These are phyloP conservation scores for Anguilla marmorata DNA, from an alignment of 2,797 vertebrate genomes.

Conservation along the genomic window DNA sequence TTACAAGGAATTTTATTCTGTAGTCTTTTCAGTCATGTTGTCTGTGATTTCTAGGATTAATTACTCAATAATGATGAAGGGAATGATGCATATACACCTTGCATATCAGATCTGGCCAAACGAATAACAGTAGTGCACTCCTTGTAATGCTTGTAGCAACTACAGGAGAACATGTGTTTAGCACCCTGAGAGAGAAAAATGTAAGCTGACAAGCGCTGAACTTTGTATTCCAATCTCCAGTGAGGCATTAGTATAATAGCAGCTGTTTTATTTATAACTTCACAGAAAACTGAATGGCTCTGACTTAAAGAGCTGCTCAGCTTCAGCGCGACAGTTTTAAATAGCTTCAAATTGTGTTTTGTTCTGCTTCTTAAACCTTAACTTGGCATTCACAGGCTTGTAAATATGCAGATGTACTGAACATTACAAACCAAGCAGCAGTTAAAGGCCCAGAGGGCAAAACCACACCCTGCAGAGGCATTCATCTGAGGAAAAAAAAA, in stretches of 20 bases:
- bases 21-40: not conserved
- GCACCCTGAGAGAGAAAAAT: not conserved
- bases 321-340: not conserved
- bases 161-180: constrained; percentile 53
- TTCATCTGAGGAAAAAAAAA: not conserved
- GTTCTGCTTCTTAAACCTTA: not conserved
- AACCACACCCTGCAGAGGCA: not conserved
- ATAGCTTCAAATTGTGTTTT: not conserved
- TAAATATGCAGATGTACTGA: not conserved
- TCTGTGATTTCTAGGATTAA: not conserved
- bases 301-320: not conserved
- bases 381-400: not conserved
- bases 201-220: constrained; percentile 9
- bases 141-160: constrained; percentile 65
- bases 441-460: not conserved
- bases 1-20: not conserved
- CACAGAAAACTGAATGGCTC: not conserved
- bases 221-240: constrained; percentile 17
- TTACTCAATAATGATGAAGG: not conserved
- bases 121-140: constrained; percentile 34
- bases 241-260: constrained; percentile 28
- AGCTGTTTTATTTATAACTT: constrained; percentile 55
- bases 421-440: not conserved
- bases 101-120: not conserved
- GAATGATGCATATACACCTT: not conserved